Conservation (phyloP, 2,888 invertebrate genomes). For the Aphidoletes aphidimyza region DNA sequence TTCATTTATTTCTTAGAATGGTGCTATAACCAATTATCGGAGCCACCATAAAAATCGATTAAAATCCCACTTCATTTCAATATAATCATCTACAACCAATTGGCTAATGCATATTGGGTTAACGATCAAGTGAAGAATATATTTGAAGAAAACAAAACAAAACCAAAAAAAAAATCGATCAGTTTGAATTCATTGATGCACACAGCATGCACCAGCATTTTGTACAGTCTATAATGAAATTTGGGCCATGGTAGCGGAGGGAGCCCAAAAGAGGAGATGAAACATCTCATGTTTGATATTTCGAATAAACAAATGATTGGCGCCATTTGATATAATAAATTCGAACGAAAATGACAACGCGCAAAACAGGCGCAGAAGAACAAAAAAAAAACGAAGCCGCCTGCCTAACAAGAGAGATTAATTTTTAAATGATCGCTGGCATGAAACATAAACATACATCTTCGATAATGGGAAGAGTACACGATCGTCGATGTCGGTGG, state of each 20-base stretch:
- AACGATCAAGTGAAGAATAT: no score
- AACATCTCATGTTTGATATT: not conserved
- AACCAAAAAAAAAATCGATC: not conserved
- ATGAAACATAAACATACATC: slow-evolving; percentile 29
- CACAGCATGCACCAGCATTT: no score
- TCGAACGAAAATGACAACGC: not conserved
- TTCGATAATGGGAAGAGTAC: not conserved
- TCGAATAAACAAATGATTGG: slow-evolving; percentile 30
- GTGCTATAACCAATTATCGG: slow-evolving; percentile 17
- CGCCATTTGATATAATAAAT: slow-evolving; percentile 48
- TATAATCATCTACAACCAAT: not conserved
- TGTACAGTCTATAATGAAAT: no score
- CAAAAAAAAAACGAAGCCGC: not conserved
- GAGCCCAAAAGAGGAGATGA: no score
- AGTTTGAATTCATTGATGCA: not conserved
- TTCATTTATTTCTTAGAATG: no score
- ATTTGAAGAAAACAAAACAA: no score
- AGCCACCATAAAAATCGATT: slow-evolving; percentile 42
- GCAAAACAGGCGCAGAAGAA: not conserved
- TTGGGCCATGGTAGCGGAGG: no score
- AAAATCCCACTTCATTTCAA: not conserved
- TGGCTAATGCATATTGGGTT: not conserved
- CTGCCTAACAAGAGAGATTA: not conserved
- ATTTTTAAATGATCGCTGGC: not conserved
- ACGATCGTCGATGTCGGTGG: no score